phyloP scores from a whole-genome alignment of 1,140 invertebrate species.

The Rhyzopertha dominica region DNA sequence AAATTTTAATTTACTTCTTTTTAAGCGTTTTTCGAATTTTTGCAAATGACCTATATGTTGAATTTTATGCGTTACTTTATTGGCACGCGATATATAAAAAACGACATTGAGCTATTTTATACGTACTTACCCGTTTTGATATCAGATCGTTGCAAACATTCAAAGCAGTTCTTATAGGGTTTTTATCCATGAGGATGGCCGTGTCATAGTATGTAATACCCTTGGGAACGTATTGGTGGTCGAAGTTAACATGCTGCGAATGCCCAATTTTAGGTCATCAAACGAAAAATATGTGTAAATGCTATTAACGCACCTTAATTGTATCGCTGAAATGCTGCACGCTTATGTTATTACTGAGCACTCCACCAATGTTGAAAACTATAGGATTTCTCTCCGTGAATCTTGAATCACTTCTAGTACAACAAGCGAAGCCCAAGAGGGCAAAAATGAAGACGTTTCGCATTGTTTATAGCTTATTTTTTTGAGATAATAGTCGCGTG shows the following conservation, averaged over 20 bases:
- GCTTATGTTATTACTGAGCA: constrained; percentile 76
- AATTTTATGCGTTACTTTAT: background rate
- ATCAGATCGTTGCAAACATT: constrained; percentile 90
- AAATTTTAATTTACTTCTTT: background rate
- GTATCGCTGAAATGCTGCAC: constrained; percentile 71
- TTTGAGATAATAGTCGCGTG: background rate
- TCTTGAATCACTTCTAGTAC: constrained; percentile 4
- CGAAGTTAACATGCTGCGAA: constrained; percentile 74
- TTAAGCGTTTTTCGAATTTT: too few species aligned
- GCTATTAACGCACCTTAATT: constrained; percentile 63
- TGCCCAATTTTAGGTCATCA: too few species aligned
- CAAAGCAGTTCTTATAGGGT: constrained; percentile 89
- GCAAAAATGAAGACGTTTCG: constrained; percentile 3
- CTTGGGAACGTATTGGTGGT: constrained; percentile 71
- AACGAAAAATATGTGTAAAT: constrained; percentile 8
- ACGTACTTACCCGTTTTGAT: constrained; percentile 60
- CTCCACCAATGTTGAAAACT: constrained; percentile 83
- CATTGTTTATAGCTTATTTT: background rate
- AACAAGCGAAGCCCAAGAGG: constrained; percentile 3
- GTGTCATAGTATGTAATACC: constrained; percentile 79
- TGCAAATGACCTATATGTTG: too few species aligned
- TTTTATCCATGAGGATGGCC: constrained; percentile 87
- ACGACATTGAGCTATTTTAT: background rate
- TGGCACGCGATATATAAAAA: constrained; percentile 1
- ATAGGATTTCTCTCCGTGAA: constrained; percentile 55